Evolutionary conservation across 2,797 vertebrate genomes (phyloP).

Genomic region (Cryptoblepharus egeriae): DNA sequence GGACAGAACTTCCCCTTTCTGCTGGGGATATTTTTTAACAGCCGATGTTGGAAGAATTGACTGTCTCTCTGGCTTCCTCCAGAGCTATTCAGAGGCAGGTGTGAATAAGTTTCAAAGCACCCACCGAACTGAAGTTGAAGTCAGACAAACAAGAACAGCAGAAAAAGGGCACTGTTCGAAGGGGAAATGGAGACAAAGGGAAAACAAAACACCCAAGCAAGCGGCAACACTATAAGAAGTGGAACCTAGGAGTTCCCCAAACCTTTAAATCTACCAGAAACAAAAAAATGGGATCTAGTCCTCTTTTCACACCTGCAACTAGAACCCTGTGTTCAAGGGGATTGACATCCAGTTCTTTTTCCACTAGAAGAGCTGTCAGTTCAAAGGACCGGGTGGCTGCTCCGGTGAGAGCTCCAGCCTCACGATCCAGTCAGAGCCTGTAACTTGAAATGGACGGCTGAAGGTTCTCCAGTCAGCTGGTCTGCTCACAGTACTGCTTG

Average conservation of each 20-base stretch:
- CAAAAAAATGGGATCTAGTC: background rate
- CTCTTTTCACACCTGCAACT: background rate
- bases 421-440: too few relatives aligned
- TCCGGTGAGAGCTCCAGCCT: too few relatives aligned
- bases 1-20: slow-evolving; percentile 18
- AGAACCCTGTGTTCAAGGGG: background rate
- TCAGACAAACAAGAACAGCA: background rate
- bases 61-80: slow-evolving; percentile 22
- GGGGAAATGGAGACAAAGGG: background rate
- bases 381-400: too few relatives aligned
- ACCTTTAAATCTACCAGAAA: background rate
- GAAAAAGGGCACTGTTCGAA: background rate
- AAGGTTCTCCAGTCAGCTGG: background rate
- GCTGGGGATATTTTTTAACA: background rate
- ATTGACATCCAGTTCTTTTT: background rate
- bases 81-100: slow-evolving; percentile 41
- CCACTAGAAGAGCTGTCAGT: background rate
- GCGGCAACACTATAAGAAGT: background rate
- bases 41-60: slow-evolving; percentile 20
- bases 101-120: slow-evolving; percentile 33
- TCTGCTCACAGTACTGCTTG: background rate
- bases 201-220: background rate
- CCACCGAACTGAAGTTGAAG: slow-evolving; percentile 14
- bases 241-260: background rate
- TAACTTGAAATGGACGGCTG: background rate